Conservation (phyloP, 1,140 invertebrate species). For the Ceratina australensis region DNA sequence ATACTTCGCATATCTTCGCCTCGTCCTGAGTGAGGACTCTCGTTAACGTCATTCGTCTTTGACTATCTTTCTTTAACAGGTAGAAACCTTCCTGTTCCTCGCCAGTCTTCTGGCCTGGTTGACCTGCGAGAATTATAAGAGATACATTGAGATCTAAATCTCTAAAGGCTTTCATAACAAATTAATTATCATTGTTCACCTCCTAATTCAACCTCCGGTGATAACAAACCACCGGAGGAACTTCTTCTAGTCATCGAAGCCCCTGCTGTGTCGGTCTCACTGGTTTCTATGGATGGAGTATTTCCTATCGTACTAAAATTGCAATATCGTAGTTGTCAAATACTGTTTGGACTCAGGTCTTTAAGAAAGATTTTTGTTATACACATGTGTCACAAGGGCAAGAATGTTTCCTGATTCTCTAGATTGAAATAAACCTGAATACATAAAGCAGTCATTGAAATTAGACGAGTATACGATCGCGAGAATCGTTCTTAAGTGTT, state of each 20-base stretch:
- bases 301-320: constrained; percentile 80
- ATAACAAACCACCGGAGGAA: constrained; percentile 88
- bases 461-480: not conserved
- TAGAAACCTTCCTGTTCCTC: constrained; percentile 95
- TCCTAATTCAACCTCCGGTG: constrained; percentile 85
- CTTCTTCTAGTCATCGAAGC: constrained; percentile 84
- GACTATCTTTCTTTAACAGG: constrained; percentile 97
- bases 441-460: constrained; percentile 29
- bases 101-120: constrained; percentile 77
- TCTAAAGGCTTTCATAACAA: not conserved
- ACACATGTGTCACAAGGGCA: constrained; percentile 34
- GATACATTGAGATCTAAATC: not conserved
- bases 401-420: constrained; percentile 34
- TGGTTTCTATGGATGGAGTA: constrained; percentile 85
- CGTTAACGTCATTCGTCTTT: constrained; percentile 93
- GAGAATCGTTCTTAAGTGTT: not conserved
- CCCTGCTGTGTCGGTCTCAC: constrained; percentile 81
- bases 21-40: constrained; percentile 94
- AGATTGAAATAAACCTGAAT: constrained; percentile 48
- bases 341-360: not conserved
- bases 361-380: not conserved
- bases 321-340: too few relatives aligned
- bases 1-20: constrained; percentile 90
- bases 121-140: constrained; percentile 55
- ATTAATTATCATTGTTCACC: constrained; percentile 55